Conservation (phyloP, 1,140 invertebrate genomes). For the Sinonovacula constricta region DNA sequence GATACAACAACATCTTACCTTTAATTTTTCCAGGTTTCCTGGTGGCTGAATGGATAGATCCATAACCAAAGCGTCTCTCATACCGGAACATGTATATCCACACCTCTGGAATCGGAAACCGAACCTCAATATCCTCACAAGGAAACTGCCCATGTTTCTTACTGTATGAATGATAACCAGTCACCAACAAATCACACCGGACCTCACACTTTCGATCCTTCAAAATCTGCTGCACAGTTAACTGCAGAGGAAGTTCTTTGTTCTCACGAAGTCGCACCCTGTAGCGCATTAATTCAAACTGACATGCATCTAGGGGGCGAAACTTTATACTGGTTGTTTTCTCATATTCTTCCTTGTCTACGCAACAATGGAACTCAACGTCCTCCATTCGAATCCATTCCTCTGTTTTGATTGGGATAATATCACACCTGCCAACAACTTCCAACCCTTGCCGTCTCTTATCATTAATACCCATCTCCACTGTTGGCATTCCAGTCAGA, state of each 20-base stretch:
- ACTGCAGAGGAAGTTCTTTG: slow-evolving; percentile 96
- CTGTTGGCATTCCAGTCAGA: slow-evolving; percentile 86
- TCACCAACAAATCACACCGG: slow-evolving; percentile 95
- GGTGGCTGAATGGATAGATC: slow-evolving; percentile 98
- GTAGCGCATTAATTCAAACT: slow-evolving; percentile 93
- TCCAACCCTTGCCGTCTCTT: slow-evolving; percentile 97
- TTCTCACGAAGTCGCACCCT: slow-evolving; percentile 97
- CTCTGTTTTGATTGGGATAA: slow-evolving; percentile 99
- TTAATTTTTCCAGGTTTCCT: slow-evolving; percentile 86
- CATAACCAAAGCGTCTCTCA: slow-evolving; percentile 98
- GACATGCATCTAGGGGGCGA: slow-evolving; percentile 98
- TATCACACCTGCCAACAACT: slow-evolving; percentile 98
- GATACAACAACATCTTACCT: too few species aligned
- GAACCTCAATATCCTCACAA: slow-evolving; percentile 92
- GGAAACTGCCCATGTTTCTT: slow-evolving; percentile 93
- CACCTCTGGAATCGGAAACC: slow-evolving; percentile 98
- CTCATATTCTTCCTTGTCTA: slow-evolving; percentile 95
- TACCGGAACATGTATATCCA: slow-evolving; percentile 99
- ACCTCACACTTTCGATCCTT: slow-evolving; percentile 88
- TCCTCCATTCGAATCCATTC: slow-evolving; percentile 99
- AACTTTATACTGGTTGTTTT: slow-evolving; percentile 95
- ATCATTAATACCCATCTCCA: slow-evolving; percentile 99
- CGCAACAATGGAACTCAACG: slow-evolving; percentile 95
- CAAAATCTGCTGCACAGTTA: slow-evolving; percentile 82
- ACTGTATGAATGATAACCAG: slow-evolving; percentile 96